Base-by-base conservation (phyloP, 2,113 vertebrate species). In the Myanophis thanlyinensis region DNA sequence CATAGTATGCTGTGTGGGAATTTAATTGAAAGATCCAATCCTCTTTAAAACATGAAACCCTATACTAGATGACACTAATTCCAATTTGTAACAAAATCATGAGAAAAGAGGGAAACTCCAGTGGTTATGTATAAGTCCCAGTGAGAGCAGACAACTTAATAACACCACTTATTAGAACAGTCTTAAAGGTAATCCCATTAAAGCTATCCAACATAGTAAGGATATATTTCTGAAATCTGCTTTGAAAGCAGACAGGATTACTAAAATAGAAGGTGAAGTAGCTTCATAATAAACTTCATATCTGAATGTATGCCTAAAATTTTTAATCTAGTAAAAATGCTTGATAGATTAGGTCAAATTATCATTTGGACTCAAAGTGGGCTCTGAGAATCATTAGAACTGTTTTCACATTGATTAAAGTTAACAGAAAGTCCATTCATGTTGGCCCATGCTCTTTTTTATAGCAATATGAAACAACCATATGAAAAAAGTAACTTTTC, bases 131-230 rank as follows among this genome's bases (percentile, higher is more conserved):
- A 27, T 95, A 96, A 96, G 93, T 95, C 95, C 96, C 92, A 52
- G 0, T 95, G 93, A 92, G 91, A 97, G 94, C 93, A 95, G 94
- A 94, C 93, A 96, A 96, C 94, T 97, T 96, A 97, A 96, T 96
- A 96, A 96, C 93, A 92, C 92, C 95, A 94, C 95, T 97, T 97
- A 97, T 97, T 97, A 97, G 95, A 97, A 95, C 94, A 96, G 95
- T 93, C 96, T 96, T 96, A 92, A 95, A 96, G 93, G 96, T 97
- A 97, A 97, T 97, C 96, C 95, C 96, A 93, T 97, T 97, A 97
- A 89, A 96, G 88, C 93, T 94, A 95, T 95, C 96, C 96, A 96
- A 93, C 96, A 96, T 93, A 97, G 94, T 95, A 94, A 67, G 93
- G 94, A 96, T 96, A 95, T 93, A 96, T 95, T 95, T 92, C 95